A percentile compares a stretch with the other conserved stretches of the same genome.
Evolutionary conservation across 2,888 invertebrate species (phyloP).

Genomic region (Diarsia rubi): DNA sequence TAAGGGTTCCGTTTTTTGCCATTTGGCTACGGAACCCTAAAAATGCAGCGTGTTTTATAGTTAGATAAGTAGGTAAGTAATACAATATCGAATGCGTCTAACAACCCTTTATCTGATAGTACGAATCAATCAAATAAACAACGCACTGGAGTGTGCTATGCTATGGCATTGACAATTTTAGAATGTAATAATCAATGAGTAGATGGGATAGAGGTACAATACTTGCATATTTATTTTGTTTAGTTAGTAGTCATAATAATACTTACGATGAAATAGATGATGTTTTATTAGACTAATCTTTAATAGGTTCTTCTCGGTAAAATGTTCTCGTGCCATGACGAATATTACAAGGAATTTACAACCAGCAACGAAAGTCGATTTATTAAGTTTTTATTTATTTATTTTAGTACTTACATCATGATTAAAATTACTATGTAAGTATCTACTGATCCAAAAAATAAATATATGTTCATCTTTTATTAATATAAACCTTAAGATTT

Average conservation of each 20-base stretch:
- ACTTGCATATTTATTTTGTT: conserved; percentile 1
- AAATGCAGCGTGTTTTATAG: conserved; percentile 16
- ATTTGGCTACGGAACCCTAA: too few relatives aligned
- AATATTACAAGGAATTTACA: too few relatives aligned
- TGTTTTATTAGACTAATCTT: not conserved
- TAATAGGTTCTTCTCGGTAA: not conserved
- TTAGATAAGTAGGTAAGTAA: not conserved
- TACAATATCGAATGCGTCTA: conserved; percentile 21
- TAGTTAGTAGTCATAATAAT: conserved; percentile 6
- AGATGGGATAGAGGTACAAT: not conserved
- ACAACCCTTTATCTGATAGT: conserved; percentile 51
- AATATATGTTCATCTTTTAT: not conserved
- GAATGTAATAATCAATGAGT: conserved; percentile 21
- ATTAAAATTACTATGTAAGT: too few relatives aligned
- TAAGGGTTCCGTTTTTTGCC: too few relatives aligned
- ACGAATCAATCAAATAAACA: conserved; percentile 43
- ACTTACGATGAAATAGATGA: not conserved
- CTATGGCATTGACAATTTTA: conserved; percentile 12
- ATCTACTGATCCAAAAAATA: not conserved
- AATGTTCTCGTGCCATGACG: too few relatives aligned
- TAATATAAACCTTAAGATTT: not conserved
- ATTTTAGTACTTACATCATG: too few relatives aligned
- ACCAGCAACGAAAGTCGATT: too few relatives aligned
- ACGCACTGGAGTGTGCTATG: not conserved
- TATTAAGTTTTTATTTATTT: too few relatives aligned